Base-by-base conservation (phyloP, 23 tunicate genomes). In the Corella eumyota region DNA sequence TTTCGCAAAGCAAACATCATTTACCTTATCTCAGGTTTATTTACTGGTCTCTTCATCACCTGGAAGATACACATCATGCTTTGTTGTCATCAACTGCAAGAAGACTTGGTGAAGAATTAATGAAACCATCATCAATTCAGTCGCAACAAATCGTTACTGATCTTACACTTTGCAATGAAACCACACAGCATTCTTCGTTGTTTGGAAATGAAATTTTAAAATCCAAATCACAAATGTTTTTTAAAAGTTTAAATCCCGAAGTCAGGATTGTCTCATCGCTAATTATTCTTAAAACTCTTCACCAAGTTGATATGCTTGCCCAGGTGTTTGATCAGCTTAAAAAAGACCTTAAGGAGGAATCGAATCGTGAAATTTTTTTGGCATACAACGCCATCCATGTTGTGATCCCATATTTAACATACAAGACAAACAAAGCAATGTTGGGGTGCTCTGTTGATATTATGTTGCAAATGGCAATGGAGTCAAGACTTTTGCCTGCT, bases 261-360 rank as follows among this genome's bases (percentile, higher is more conserved):
- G 68, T 88, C 31, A 76, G 96, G 15, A 36, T 88, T 29, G 25
- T 88, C 6, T 72, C 77, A 15, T 67, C 73, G 24, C 61, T 88
- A 52, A 88, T 88, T 24, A 79, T 88, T 2, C 59, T 88, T 17
- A 73, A 68, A 45, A 78, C 88, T 2, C 67, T 88, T n/a, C 81
- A 78, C 52, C 96, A 88, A 88, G 95, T 72, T 36, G 95, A 86
- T 44, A 31, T 86, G 32, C 74, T 86, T 49, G 95, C 85, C 3
- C 85, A 77, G 9, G 85, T 77, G 27, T 86, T 77, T 25, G 87
- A 74, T 36, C 95, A 77, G 52, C 20, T 86, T 59, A 77, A 77
- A 34, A 65, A 71, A 40, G 95, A 86, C 60, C 45, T 86, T 23
- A 77, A 77, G 30, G 70, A 71, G 1, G 94, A 84, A 69, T 27